Evolutionary conservation across 2,113 vertebrate species (phyloP).

Genomic region (Eudorcas thomsonii): DNA sequence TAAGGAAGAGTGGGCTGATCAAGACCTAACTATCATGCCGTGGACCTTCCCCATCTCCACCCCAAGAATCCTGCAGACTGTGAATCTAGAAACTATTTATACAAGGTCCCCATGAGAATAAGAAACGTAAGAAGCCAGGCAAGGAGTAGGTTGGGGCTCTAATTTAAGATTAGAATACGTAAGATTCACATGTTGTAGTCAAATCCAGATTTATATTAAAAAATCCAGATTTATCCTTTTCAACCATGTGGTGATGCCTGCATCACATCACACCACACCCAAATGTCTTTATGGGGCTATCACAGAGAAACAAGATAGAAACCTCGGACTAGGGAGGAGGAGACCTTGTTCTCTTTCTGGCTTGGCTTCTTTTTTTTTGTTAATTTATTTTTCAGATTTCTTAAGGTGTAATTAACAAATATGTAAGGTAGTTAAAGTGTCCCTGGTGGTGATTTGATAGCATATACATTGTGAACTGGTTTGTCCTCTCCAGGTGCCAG

Average conservation of each 20-base stretch:
- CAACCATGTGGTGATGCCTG: neutral
- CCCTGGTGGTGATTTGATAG: neutral
- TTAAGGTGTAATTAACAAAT: neutral
- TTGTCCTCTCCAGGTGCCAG: neutral
- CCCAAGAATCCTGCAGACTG: neutral
- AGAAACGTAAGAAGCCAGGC: neutral
- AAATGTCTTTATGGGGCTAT: neutral
- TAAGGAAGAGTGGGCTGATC: neutral
- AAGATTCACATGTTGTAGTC: neutral
- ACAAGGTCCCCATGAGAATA: neutral
- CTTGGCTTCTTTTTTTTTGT: neutral
- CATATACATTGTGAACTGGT: neutral
- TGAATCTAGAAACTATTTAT: neutral
- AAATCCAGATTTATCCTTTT: constrained; percentile 5
- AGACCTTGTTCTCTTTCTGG: neutral
- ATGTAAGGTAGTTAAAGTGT: neutral
- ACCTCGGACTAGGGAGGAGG: neutral
- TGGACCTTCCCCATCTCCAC: neutral
- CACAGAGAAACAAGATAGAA: neutral
- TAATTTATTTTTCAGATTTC: neutral
- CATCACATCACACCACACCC: neutral
- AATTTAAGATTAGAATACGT: neutral
- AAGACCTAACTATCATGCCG: neutral
- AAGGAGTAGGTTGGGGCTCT: neutral
- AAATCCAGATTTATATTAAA: neutral